A percentile compares a stretch with the other conserved stretches of the same genome.
Evolutionary conservation across 2,797 vertebrate species (phyloP).

Genomic region (Clarias fuscus): DNA sequence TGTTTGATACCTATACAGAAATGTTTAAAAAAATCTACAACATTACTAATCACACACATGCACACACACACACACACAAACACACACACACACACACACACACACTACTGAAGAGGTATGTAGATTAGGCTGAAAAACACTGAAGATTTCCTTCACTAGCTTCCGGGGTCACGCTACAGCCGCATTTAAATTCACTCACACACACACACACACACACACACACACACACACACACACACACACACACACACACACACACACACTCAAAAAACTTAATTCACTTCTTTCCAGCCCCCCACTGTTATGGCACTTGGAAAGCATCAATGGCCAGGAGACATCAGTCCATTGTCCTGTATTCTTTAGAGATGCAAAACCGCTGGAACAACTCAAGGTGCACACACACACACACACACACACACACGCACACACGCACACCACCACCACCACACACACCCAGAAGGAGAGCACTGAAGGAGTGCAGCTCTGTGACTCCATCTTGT

Average conservation of each 20-base stretch:
- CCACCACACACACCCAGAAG: slow-evolving; percentile 11
- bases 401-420: slow-evolving; percentile 31
- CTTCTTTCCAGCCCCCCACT: slow-evolving; percentile 3
- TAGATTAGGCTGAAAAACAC: not conserved
- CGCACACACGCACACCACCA: not conserved
- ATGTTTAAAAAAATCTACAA: too few relatives aligned
- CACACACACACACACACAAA: too few relatives aligned
- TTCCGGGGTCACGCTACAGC: not conserved
- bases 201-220: too few relatives aligned
- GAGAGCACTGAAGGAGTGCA: slow-evolving; percentile 27
- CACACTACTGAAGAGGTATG: not conserved
- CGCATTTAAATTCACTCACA: not conserved
- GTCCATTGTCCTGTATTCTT: slow-evolving; percentile 49
- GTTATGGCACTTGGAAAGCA: slow-evolving; percentile 23
- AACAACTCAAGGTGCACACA: not conserved
- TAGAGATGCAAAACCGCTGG: slow-evolving; percentile 46
- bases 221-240: too few relatives aligned
- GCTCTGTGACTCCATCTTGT: slow-evolving; percentile 54
- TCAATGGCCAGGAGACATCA: slow-evolving; percentile 34
- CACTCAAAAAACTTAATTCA: slow-evolving; percentile 20
- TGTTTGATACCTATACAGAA: too few relatives aligned
- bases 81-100: not conserved
- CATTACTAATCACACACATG: too few relatives aligned
- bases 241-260: not conserved
- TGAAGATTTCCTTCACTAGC: not conserved